Conservation (phyloP, 1,140 invertebrate genomes). For the Euura lappo region DNA sequence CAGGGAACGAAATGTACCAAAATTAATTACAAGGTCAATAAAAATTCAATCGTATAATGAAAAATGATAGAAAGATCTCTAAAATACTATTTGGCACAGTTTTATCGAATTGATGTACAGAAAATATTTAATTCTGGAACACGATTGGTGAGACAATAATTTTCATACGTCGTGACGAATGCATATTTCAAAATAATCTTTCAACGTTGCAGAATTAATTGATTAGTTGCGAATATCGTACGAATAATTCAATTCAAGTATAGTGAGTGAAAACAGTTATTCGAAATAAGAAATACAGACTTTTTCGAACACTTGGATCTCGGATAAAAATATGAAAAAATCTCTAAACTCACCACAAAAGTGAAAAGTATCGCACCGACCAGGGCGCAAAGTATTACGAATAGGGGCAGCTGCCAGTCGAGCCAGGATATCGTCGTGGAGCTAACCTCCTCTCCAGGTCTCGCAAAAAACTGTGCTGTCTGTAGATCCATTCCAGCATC, state of each 20-base stretch:
- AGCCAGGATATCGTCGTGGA: conserved; percentile 54
- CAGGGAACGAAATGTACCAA: conserved; percentile 2
- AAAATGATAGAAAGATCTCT: too few species aligned
- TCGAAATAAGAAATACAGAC: too few species aligned
- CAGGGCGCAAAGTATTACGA: conserved; percentile 55
- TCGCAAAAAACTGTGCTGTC: conserved; percentile 50
- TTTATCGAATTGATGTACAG: too few species aligned
- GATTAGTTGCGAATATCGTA: too few species aligned
- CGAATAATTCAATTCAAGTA: too few species aligned
- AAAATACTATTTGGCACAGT: too few species aligned
- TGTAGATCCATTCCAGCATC: conserved; percentile 61
- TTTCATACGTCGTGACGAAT: too few species aligned
- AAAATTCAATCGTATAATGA: background rate
- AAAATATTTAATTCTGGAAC: too few species aligned
- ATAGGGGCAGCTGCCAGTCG: conserved; percentile 56
- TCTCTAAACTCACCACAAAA: conserved; percentile 50
- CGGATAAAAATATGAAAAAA: background rate
- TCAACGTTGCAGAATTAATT: too few species aligned
- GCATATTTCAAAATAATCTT: too few species aligned
- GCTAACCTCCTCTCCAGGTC: conserved; percentile 50
- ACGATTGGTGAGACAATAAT: too few species aligned
- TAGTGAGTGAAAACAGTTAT: too few species aligned
- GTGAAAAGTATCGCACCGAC: conserved; percentile 57
- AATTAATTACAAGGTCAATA: conserved; percentile 15
- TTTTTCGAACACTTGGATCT: background rate